These are phyloP conservation scores for Cacoxenus indagator DNA, from an alignment of 2,888 invertebrate species.

Conservation along the genomic window DNA sequence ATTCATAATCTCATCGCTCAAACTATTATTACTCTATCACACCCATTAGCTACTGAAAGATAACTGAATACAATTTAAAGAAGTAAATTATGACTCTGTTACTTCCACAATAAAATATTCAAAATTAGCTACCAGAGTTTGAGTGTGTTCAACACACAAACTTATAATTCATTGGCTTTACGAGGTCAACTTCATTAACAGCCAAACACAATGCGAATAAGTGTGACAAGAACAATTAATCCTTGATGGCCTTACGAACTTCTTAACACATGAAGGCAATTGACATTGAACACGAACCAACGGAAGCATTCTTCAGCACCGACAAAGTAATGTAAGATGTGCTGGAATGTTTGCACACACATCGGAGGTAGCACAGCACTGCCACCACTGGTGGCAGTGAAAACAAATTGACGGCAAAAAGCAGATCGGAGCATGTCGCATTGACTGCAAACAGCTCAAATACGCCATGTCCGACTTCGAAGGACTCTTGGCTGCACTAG, in stretches of 20 bases:
- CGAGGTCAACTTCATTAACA: conserved; percentile 49
- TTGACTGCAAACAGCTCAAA: conserved; percentile 45
- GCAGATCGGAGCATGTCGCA: conserved; percentile 36
- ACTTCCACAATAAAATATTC: not conserved
- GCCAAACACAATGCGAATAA: conserved; percentile 53
- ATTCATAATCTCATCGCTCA: no score
- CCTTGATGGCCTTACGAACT: conserved; percentile 46
- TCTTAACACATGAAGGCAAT: conserved; percentile 51
- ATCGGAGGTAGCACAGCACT: conserved; percentile 43
- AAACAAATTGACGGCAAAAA: conserved; percentile 9
- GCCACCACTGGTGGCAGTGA: conserved; percentile 15
- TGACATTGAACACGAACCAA: conserved; percentile 48
- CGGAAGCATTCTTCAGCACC: conserved; percentile 42
- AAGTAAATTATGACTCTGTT: no score
- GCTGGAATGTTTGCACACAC: conserved; percentile 58
- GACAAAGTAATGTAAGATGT: conserved; percentile 49
- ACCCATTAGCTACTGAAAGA: no score
- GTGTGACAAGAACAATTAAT: conserved; percentile 59
- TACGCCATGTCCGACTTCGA: not conserved
- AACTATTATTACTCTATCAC: no score
- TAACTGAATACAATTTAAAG: no score
- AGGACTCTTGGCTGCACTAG: conserved; percentile 34
- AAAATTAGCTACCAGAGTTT: conserved; percentile 31
- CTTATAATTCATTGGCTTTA: conserved; percentile 38
- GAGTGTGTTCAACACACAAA: conserved; percentile 16